Evolutionary conservation across 2,113 vertebrate genomes (phyloP).

Genomic region (Pituophis catenifer): DNA sequence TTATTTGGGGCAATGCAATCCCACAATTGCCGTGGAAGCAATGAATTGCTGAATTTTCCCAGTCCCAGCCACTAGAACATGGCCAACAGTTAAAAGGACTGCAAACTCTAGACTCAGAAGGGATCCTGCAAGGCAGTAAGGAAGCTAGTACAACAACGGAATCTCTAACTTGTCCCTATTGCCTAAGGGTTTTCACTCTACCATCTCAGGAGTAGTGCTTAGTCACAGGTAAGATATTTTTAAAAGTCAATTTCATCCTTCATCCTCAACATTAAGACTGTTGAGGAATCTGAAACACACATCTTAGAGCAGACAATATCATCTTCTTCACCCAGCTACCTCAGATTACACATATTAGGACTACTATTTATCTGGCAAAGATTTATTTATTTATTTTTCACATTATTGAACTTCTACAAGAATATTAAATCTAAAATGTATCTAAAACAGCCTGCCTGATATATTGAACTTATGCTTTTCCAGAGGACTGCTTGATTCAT

Average conservation of each 20-base stretch:
- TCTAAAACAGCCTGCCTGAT: neutral
- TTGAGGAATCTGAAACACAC: neutral
- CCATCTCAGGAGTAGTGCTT: neutral
- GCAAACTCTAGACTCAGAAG: neutral
- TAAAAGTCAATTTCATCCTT: neutral
- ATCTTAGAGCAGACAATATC: neutral
- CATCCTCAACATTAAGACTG: neutral
- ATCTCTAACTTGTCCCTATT: neutral
- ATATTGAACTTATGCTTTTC: neutral
- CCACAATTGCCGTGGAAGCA: neutral
- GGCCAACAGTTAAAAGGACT: neutral
- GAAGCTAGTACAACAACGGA: neutral
- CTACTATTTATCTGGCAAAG: neutral
- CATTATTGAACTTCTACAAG: neutral
- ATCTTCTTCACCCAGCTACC: neutral
- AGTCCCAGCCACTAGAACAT: neutral
- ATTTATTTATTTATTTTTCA: neutral
- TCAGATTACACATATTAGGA: neutral
- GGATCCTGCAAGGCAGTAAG: neutral
- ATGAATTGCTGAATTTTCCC: neutral
- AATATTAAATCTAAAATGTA: neutral
- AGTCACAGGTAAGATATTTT: neutral
- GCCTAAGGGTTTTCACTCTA: neutral
- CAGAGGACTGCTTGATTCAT: neutral
- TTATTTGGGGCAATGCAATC: neutral